Conservation (phyloP, 2,888 invertebrate species). For the Torymus texanus region DNA sequence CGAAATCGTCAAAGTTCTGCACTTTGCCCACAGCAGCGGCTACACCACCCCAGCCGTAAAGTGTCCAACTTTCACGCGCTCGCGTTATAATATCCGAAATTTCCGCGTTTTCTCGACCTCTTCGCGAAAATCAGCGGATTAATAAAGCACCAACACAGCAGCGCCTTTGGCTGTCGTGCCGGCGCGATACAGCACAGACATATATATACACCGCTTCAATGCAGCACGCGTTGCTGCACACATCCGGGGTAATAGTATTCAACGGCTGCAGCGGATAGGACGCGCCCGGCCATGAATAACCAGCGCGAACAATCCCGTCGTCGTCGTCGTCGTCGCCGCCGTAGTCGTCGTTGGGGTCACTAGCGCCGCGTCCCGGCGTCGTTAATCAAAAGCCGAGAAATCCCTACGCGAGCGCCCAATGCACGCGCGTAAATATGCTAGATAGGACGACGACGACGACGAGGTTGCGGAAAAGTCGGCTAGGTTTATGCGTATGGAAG, state of each 20-base stretch:
- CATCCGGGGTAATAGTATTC: slow-evolving; percentile 7
- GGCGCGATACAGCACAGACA: too few relatives aligned
- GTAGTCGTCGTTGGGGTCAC: slow-evolving; percentile 10
- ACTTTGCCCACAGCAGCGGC: too few relatives aligned
- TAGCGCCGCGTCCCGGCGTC: slow-evolving; percentile 10
- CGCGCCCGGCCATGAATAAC: slow-evolving; percentile 16
- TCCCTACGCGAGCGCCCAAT: background rate
- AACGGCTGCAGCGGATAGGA: background rate
- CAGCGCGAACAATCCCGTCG: slow-evolving; percentile 1
- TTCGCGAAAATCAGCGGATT: too few relatives aligned
- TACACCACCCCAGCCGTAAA: too few relatives aligned
- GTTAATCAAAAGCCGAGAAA: slow-evolving; percentile 48
- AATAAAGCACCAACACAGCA: too few relatives aligned
- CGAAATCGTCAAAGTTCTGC: too few relatives aligned
- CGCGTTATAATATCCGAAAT: too few relatives aligned
- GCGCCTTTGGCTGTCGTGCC: too few relatives aligned
- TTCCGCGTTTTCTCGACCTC: too few relatives aligned
- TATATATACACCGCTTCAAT: background rate
- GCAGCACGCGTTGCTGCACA: background rate
- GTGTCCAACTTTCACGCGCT: too few relatives aligned
- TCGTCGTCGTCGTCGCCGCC: background rate
- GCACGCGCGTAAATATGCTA: slow-evolving; percentile 37
- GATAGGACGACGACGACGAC: background rate
- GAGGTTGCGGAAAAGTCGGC: slow-evolving; percentile 1
- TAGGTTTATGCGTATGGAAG: too few relatives aligned